Base-by-base conservation (phyloP, 2,113 vertebrate species). In the Phodopus roborovskii region DNA sequence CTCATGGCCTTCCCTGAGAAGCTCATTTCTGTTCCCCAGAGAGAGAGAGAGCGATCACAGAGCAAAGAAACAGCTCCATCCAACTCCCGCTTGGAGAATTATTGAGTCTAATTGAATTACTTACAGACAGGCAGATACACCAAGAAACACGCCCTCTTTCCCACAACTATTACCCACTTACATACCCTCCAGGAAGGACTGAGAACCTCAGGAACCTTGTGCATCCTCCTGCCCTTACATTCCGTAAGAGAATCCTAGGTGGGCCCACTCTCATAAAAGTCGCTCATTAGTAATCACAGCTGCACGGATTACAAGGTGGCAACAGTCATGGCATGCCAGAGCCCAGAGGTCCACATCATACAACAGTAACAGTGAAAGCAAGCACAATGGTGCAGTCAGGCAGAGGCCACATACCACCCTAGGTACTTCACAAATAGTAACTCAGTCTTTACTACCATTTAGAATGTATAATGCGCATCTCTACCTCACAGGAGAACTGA, bases 361-460 rank as follows among this genome's bases (percentile, higher is more conserved):
- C 1, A 42, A 7, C 0, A 0, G 15, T 30, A 26, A 70, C 0
- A 58, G 26, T 3, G 70, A 24, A 42, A 3, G 1, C 22, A 4
- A 8, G 1, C 0, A 20, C 77, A 42, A 33, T 36, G 16, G 87
- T 33, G 3, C 0, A 24, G 36, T 60, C 12, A 24, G 56, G 36
- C 20, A 58, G 36, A 58, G 22, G 36, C 53, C 36, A 82, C 53
- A 60, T 24, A 60, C 58, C 30, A 0, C 24, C 48, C 12, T n/a
- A 5, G 66, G 20, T 33, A 26, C 79, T 92, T 79, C 33, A 30
- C 50, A 13, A 17, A 3, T 1, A 56, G 64, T 73, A 15, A 45
- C n/a, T 86, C 56, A 56, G 22, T 20, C 79, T 33, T 78, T 88
- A 8, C 91, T 74, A 7, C 48, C 30, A 20, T 36, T 24, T n/a